These are phyloP conservation scores for Penaeus japonicus DNA, from an alignment of 1,140 invertebrate species.

Conservation along the genomic window DNA sequence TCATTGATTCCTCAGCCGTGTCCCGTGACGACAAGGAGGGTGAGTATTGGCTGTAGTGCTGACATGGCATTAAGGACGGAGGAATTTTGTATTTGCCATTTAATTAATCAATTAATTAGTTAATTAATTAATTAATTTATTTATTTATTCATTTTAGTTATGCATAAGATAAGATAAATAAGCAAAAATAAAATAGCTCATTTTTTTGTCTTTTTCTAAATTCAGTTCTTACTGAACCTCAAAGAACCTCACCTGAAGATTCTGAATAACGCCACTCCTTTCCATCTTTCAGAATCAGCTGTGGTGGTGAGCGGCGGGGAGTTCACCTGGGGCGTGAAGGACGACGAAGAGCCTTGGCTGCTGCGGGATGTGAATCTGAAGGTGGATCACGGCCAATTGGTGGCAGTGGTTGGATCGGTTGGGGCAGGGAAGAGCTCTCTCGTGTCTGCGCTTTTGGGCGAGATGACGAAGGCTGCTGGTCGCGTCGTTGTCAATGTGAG, in stretches of 20 bases:
- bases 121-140: too few relatives aligned
- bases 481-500: conserved; percentile 61
- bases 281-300: conserved; percentile 42
- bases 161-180: too few relatives aligned
- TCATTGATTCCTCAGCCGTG: conserved; percentile 79
- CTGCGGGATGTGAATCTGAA: conserved; percentile 64
- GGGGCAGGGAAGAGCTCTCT: conserved; percentile 71
- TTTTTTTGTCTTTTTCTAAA: too few relatives aligned
- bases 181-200: too few relatives aligned
- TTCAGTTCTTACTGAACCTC: too few relatives aligned
- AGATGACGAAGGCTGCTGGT: conserved; percentile 66
- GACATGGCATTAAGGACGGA: background rate
- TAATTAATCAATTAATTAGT: too few relatives aligned
- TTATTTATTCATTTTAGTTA: too few relatives aligned
- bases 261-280: too few relatives aligned
- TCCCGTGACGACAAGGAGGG: conserved; percentile 77
- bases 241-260: too few relatives aligned
- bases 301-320: conserved; percentile 65
- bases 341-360: conserved; percentile 60
- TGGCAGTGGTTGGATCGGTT: conserved; percentile 71
- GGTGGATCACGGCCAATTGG: conserved; percentile 61
- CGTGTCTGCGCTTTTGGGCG: conserved; percentile 70
- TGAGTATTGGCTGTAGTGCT: conserved; percentile 36
- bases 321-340: conserved; percentile 66
- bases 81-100: too few relatives aligned